Conservation (phyloP, 2,888 invertebrate genomes). For the Keiferia lycopersicella region DNA sequence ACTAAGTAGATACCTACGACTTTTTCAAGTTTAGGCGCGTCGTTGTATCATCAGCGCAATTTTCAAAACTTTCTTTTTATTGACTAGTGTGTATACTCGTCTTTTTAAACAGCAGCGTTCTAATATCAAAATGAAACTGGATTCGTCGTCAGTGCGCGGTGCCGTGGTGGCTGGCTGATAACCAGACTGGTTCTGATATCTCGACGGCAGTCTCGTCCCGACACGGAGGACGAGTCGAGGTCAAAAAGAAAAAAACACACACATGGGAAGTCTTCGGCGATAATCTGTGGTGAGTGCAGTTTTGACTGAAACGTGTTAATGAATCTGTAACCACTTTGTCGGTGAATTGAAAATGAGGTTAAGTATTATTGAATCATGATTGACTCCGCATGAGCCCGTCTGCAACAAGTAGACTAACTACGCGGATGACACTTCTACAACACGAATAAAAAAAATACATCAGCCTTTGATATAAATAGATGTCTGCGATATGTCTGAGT, state of each 20-base stretch:
- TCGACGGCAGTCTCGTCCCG: conserved; percentile 60
- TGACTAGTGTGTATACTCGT: too few relatives aligned
- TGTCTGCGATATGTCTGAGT: too few relatives aligned
- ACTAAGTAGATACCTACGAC: too few relatives aligned
- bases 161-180: conserved; percentile 58
- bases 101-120: conserved; percentile 44
- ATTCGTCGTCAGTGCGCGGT: conserved; percentile 53
- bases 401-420: too few relatives aligned
- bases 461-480: too few relatives aligned
- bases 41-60: neutral
- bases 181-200: conserved; percentile 75
- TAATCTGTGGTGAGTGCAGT: conserved; percentile 78
- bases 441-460: too few relatives aligned
- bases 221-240: too few relatives aligned
- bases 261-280: conserved; percentile 74
- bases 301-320: conserved; percentile 81
- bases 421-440: too few relatives aligned
- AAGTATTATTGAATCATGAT: too few relatives aligned
- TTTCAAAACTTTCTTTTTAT: neutral
- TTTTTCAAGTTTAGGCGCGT: too few relatives aligned
- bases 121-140: conserved; percentile 61
- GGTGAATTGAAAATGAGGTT: conserved; percentile 49
- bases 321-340: conserved; percentile 78
- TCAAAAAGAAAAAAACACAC: conserved; percentile 55
- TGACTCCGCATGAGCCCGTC: too few relatives aligned